A percentile compares a stretch with the other conserved stretches of the same genome.
phyloP scores from a whole-genome alignment of 2,888 invertebrate species.

The Drosophila meridionalis region DNA sequence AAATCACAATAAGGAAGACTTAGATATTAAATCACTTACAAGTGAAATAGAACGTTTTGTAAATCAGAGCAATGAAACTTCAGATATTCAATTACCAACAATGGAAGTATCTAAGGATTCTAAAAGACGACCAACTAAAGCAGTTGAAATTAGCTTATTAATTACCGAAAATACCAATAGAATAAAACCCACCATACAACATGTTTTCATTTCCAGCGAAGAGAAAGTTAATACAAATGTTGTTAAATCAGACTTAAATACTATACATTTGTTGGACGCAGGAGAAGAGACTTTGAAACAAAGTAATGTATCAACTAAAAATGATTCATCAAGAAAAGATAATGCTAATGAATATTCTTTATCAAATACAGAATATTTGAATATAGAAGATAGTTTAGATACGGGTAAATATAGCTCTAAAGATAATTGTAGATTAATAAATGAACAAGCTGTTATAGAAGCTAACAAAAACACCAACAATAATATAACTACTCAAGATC shows the following conservation, averaged over 20 bases:
- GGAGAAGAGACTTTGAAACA: not conserved
- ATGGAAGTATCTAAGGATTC: not conserved
- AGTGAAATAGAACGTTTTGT: constrained; percentile 71
- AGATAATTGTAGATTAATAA: not conserved
- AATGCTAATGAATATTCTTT: not conserved
- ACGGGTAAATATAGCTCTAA: not conserved
- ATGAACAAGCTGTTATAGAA: too few relatives aligned
- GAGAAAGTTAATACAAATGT: not conserved
- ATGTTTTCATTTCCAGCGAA: not conserved
- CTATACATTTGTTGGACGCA: not conserved
- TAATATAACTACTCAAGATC: not conserved
- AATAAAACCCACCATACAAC: not conserved
- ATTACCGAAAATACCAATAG: constrained; percentile 1
- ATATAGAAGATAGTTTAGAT: not conserved
- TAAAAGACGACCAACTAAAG: not conserved
- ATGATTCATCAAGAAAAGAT: not conserved
- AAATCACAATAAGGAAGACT: constrained; percentile 17
- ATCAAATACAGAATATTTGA: not conserved
- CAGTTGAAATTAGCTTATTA: not conserved
- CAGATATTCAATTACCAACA: not conserved
- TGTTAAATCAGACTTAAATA: not conserved
- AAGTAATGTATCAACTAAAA: not conserved
- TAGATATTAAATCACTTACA: constrained; percentile 61
- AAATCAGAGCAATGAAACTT: constrained; percentile 35
- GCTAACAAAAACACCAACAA: not conserved